These are phyloP conservation scores for Platichthys stellatus DNA, from an alignment of 2,113 vertebrate species.

Conservation along the genomic window DNA sequence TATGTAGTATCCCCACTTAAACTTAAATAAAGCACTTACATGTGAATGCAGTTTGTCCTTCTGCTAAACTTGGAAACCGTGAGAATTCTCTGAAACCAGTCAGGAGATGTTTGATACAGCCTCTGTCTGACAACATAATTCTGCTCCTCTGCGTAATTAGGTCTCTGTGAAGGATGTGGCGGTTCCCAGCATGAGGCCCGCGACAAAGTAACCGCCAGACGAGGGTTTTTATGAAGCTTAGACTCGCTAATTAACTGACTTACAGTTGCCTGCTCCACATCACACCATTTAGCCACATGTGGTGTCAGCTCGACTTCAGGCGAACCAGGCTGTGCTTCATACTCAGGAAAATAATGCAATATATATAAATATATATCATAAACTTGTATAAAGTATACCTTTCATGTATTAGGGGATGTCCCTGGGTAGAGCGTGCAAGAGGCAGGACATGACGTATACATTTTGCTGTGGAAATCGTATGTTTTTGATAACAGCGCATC, in stretches of 20 bases:
- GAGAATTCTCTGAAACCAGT: not conserved
- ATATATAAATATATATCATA: too few relatives aligned
- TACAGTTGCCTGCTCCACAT: not conserved
- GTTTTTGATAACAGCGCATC: too few relatives aligned
- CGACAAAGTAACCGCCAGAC: slow-evolving; percentile 65
- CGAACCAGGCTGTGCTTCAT: too few relatives aligned
- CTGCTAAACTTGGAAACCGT: not conserved
- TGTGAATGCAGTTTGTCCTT: not conserved
- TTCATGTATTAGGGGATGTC: too few relatives aligned
- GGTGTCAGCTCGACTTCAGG: too few relatives aligned
- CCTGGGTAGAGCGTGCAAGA: too few relatives aligned
- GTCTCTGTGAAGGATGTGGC: slow-evolving; percentile 36
- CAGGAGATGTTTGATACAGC: not conserved
- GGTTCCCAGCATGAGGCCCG: slow-evolving; percentile 31
- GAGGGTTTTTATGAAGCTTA: slow-evolving; percentile 53
- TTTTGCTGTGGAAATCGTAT: too few relatives aligned
- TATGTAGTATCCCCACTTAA: too few relatives aligned
- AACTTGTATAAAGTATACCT: too few relatives aligned
- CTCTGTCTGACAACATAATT: not conserved
- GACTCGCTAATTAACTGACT: slow-evolving; percentile 47
- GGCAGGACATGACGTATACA: too few relatives aligned
- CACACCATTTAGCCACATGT: not conserved
- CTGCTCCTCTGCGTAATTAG: slow-evolving; percentile 22
- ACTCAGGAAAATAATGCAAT: too few relatives aligned
- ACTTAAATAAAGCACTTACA: too few relatives aligned